These are phyloP conservation scores for Sebastes umbrosus DNA, from an alignment of 2,797 vertebrate species.

Conservation along the genomic window DNA sequence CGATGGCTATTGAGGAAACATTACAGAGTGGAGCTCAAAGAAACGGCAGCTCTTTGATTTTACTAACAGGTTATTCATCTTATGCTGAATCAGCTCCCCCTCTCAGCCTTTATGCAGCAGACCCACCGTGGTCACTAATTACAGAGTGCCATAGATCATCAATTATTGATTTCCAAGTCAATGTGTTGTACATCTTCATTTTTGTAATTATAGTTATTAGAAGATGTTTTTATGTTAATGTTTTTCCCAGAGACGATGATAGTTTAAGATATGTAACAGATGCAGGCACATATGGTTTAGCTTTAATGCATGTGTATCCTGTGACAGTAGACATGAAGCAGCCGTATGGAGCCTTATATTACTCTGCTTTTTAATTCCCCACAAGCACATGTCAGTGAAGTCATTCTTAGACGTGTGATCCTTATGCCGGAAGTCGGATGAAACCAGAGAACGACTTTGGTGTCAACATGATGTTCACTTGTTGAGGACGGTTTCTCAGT, in stretches of 20 bases:
- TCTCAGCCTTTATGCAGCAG: conserved; percentile 26
- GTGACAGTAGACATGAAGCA: conserved; percentile 1
- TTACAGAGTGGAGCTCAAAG: conserved; percentile 9
- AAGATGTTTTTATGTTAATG: not conserved
- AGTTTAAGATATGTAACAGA: not conserved
- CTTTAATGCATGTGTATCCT: conserved; percentile 11
- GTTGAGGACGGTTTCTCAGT: conserved; percentile 16
- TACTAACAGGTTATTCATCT: conserved; percentile 38
- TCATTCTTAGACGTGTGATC: conserved; percentile 21
- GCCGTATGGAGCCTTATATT: not conserved
- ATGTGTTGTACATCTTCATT: conserved; percentile 3
- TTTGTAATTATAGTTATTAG: not conserved
- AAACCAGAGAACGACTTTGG: conserved; percentile 53
- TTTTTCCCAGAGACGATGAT: not conserved
- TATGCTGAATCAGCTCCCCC: conserved; percentile 14
- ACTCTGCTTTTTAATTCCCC: conserved; percentile 16
- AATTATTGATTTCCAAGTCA: conserved; percentile 15
- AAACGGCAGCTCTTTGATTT: conserved; percentile 32
- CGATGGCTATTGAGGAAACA: conserved; percentile 27
- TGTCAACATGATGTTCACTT: conserved; percentile 40
- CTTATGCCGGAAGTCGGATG: conserved; percentile 15
- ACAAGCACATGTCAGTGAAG: conserved; percentile 6
- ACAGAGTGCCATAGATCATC: conserved; percentile 6
- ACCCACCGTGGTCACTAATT: conserved; percentile 52
- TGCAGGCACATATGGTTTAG: not conserved